These are phyloP conservation scores for Chrysolophus pictus DNA, from an alignment of 2,797 vertebrate species.

Conservation along the genomic window DNA sequence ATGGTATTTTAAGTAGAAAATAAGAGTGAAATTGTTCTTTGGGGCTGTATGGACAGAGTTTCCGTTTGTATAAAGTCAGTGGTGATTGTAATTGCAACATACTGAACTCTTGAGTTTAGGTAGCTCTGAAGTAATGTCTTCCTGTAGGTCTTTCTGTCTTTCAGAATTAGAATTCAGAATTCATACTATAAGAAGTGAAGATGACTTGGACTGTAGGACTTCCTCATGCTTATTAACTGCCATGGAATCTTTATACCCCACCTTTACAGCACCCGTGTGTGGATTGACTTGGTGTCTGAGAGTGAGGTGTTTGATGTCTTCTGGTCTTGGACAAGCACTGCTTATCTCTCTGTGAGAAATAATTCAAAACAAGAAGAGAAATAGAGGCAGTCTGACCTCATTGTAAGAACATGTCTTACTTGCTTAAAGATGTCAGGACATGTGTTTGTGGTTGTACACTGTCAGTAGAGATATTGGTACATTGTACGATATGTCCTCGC, in stretches of 20 bases:
- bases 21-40: not conserved
- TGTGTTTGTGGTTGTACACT: not conserved
- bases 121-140: not conserved
- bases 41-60: not conserved
- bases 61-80: not conserved
- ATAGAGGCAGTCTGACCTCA: not conserved
- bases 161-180: not conserved
- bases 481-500: not conserved
- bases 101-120: not conserved
- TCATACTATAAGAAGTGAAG: not conserved
- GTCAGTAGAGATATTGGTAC: not conserved
- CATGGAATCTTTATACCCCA: not conserved
- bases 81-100: not conserved
- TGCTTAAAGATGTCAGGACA: not conserved
- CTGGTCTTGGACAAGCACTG: not conserved
- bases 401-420: not conserved
- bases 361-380: constrained; percentile 51
- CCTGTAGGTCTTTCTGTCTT: not conserved
- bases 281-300: not conserved
- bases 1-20: constrained; percentile 3
- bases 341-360: not conserved
- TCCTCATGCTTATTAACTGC: not conserved
- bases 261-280: not conserved
- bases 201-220: not conserved
- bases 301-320: not conserved